Base-by-base conservation (phyloP, 2,888 invertebrate species). In the Ceraclea dissimilis region DNA sequence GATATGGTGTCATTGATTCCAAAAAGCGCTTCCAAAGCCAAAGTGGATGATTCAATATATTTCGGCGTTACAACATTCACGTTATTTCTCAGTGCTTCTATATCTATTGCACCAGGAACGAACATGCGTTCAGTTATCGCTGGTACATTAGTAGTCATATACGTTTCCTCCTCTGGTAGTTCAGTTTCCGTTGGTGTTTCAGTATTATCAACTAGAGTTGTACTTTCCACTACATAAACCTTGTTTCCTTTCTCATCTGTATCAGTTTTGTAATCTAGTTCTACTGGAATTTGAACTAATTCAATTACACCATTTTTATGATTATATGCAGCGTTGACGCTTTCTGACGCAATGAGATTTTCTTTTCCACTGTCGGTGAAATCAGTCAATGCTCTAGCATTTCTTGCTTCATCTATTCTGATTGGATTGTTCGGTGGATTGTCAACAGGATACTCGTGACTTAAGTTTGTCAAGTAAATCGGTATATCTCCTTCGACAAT, bases 11-110 rank as follows among this genome's bases (percentile, higher is more conserved):
- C 73, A 66, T 80, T 73, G 55, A 78, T 78, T 67, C 81, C 80
- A 64, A 87, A 87, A 8, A 87, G 70, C 1, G 79, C 84, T 71
- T 87, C 84, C 61, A 87, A 68, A 11, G 86, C 72, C 60, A 87
- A 78, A 1, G 86, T 86, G 0, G 86, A 84, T 1, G 82, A 79
- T 68, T 86, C 81, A 8, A 70, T 74, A 1, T 67, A 67, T 39
- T 73, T 71, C 10, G 74, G 74, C 4, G 76, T 75, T 1, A 74
- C 68, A 39, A 73, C 66, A 61, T 79, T 75, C 57, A 71, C 73
- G 58, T 62, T 70, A 1, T 68, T 68, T 4, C 65, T 65, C 63
- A 68, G 68, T 62, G 76, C 77, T 55, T 70, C 74, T 66, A 77
- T 75, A 60, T 55, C 52, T 19, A 73, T 75, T 16, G 77, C 78